Base-by-base conservation (phyloP, 2,113 vertebrate species). In the Mesitornis unicolor region DNA sequence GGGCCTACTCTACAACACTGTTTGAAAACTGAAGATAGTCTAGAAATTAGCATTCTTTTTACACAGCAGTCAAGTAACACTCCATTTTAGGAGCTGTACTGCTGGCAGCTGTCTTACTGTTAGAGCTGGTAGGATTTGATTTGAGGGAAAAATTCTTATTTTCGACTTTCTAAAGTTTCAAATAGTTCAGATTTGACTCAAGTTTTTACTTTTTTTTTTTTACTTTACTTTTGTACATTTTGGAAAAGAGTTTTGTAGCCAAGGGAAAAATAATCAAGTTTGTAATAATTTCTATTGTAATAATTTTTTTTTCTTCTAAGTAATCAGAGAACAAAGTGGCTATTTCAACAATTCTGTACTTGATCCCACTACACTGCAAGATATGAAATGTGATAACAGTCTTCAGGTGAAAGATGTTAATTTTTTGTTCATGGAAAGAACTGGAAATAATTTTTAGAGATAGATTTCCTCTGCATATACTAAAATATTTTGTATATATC, bases 201-300 rank as follows among this genome's bases (percentile, higher is more conserved):
- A 33, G n/a, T n/a, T n/a, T n/a, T n/a, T n/a, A n/a, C n/a, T n/a
- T n/a, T n/a, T n/a, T n/a, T n/a, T n/a, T n/a, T 50, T n/a, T 61
- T 54, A 31, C 10, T 69, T 8, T 29, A 33, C 5, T 16, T 71
- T 85, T 83, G n/a, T 33, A 50, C 7, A 28, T 54, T 50, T 80
- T 31, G 0, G 1, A 48, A 31, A 88, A 76, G 2, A 2, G 4
- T 45, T 70, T 78, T 70, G 7, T 43, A 56, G 11, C 1, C 16
- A 70, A 80, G 2, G 2, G 3, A 11, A 42, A 61, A 24, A 61
- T 25, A 13, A 7, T 6, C 25, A 25, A 2, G 0, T 4, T 65
- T 48, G 71, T 43, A 31, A 12, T 63, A 22, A 9, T 77, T 71
- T 77, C 15, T 54, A 29, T 35, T 33, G 3, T 45, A 56, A 4